These are phyloP conservation scores for Falco cherrug DNA, from an alignment of 2,797 vertebrate genomes.

Conservation along the genomic window DNA sequence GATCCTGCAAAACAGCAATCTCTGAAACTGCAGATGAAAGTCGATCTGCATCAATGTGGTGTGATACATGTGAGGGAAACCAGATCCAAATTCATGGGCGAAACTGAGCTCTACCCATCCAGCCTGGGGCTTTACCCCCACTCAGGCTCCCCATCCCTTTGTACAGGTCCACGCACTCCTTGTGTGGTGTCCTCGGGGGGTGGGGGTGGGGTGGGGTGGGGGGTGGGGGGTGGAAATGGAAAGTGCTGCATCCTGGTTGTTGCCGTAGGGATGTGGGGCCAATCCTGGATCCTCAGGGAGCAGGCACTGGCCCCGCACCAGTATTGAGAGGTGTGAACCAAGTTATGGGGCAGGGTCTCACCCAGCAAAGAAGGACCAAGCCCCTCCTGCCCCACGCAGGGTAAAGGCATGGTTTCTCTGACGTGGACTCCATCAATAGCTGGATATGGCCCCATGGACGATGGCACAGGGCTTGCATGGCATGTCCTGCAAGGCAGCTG, in stretches of 20 bases:
- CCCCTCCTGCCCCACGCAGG: neutral
- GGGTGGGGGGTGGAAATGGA: too few relatives aligned
- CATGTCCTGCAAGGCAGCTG: neutral
- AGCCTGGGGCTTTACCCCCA: neutral
- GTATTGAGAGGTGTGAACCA: neutral
- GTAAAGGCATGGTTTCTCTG: neutral
- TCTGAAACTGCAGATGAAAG: neutral
- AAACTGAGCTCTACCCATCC: too few relatives aligned
- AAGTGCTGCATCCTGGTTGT: neutral
- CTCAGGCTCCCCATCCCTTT: too few relatives aligned
- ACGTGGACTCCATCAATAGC: accelerated
- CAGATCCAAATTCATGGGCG: accelerated
- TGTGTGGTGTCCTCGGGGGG: neutral
- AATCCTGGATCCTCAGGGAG: neutral
- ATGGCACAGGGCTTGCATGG: neutral
- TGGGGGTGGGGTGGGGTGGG: too few relatives aligned
- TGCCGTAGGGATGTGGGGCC: accelerated
- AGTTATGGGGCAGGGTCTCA: neutral
- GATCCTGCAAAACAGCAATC: neutral
- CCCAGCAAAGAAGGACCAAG: neutral
- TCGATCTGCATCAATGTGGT: accelerated
- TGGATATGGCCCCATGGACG: neutral
- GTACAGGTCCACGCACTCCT: neutral
- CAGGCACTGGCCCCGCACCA: neutral
- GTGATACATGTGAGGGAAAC: neutral